A percentile compares a stretch with the other conserved stretches of the same genome.
Conservation (phyloP, 2,113 vertebrate species). For the Australoheros scitulus region DNA sequence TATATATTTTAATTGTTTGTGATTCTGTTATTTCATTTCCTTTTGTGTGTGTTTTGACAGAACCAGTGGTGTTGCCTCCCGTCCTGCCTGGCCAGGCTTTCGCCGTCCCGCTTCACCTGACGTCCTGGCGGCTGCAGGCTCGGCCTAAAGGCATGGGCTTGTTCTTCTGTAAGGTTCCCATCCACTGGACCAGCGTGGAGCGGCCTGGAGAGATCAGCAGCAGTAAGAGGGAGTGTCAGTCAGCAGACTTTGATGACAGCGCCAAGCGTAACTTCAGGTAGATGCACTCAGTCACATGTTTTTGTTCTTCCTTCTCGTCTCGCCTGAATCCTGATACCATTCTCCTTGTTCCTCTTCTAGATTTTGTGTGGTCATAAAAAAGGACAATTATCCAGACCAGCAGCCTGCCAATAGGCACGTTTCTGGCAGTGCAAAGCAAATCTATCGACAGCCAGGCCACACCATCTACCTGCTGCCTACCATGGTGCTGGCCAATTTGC, state of each 20-base stretch:
- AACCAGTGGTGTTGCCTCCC: constrained; percentile 93
- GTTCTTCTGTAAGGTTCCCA: constrained; percentile 95
- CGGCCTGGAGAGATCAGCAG: constrained; percentile 87
- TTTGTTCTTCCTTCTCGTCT: background rate
- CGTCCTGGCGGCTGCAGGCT: constrained; percentile 95
- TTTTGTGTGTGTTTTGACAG: constrained; percentile 70
- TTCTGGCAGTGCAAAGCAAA: constrained; percentile 89
- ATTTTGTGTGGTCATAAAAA: constrained; percentile 97
- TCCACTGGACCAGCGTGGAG: constrained; percentile 96
- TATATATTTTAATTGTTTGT: background rate
- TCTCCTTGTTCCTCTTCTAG: constrained; percentile 64
- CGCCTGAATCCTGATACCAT: background rate
- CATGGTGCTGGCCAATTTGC: constrained; percentile 91
- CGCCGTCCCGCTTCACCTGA: constrained; percentile 92
- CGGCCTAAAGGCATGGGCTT: constrained; percentile 92
- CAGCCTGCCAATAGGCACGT: constrained; percentile 88
- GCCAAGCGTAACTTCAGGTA: constrained; percentile 91
- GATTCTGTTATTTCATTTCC: background rate
- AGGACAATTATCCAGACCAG: constrained; percentile 95
- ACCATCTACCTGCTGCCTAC: constrained; percentile 94
- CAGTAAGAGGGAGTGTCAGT: constrained; percentile 94
- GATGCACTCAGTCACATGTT: background rate
- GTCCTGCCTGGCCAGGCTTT: constrained; percentile 91
- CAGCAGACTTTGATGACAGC: constrained; percentile 87
- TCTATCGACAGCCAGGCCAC: constrained; percentile 96